phyloP scores from a whole-genome alignment of 1,140 invertebrate species.

The Musca domestica region DNA sequence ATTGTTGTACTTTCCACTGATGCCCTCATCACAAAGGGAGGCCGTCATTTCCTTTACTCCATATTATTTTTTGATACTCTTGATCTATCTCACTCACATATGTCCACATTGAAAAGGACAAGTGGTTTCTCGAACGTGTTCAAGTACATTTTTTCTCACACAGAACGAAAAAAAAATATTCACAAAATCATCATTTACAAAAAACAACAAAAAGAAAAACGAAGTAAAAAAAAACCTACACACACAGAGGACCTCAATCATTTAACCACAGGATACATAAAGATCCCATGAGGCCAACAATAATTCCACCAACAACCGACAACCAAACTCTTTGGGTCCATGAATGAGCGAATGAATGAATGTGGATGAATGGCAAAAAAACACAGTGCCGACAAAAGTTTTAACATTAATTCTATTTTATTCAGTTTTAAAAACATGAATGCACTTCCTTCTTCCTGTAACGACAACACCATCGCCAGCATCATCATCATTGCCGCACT shows the following conservation, averaged over 20 bases:
- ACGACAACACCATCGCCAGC: not conserved
- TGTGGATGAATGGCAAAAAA: not conserved
- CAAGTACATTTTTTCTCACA: not conserved
- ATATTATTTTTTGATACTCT: too few relatives aligned
- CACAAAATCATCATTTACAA: not conserved
- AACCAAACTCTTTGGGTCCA: not conserved
- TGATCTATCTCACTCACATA: too few relatives aligned
- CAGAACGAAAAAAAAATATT: too few relatives aligned
- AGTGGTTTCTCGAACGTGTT: constrained; percentile 18
- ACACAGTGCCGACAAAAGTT: constrained; percentile 1
- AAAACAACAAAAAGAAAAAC: too few relatives aligned
- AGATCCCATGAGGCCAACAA: not conserved
- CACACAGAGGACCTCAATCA: not conserved
- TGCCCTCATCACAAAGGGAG: too few relatives aligned
- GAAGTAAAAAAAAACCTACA: not conserved
- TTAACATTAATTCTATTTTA: constrained; percentile 21
- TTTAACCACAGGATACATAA: constrained; percentile 5
- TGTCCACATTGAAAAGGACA: not conserved
- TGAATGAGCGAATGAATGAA: not conserved
- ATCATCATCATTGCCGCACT: not conserved
- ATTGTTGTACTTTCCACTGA: too few relatives aligned
- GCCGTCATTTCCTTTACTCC: too few relatives aligned
- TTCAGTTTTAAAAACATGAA: constrained; percentile 10
- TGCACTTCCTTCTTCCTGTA: constrained; percentile 8
- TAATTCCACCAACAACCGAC: not conserved